phyloP scores from a whole-genome alignment of 2,888 invertebrate species.

The Helicoverpa assulta region DNA sequence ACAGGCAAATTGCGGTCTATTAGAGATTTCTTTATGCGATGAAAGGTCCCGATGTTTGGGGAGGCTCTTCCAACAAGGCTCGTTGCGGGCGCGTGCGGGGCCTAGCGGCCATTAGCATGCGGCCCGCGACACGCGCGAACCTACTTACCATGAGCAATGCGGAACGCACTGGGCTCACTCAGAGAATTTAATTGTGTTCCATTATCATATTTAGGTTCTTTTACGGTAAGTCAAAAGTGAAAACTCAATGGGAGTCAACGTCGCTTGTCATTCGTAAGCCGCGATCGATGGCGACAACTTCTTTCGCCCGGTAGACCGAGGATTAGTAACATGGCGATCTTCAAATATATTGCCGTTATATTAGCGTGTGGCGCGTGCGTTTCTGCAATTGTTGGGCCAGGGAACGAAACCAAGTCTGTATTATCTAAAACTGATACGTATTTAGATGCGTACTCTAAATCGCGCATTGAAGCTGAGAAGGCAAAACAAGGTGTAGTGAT shows the following conservation, averaged over 20 bases:
- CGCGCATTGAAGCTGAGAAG: slow-evolving; percentile 86
- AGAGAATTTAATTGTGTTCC: slow-evolving; percentile 90
- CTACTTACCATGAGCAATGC: slow-evolving; percentile 89
- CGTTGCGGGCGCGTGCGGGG: slow-evolving; percentile 67
- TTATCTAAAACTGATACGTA: slow-evolving; percentile 90
- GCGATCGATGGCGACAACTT: slow-evolving; percentile 87
- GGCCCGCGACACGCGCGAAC: slow-evolving; percentile 73
- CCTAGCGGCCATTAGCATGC: slow-evolving; percentile 83
- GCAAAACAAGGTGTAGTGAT: slow-evolving; percentile 85
- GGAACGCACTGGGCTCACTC: slow-evolving; percentile 86
- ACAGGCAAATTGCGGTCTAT: slow-evolving; percentile 79
- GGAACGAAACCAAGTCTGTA: slow-evolving; percentile 76
- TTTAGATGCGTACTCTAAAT: slow-evolving; percentile 91
- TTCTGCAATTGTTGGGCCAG: slow-evolving; percentile 83
- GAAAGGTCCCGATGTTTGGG: slow-evolving; percentile 81
- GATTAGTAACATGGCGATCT: slow-evolving; percentile 76
- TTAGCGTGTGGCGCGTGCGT: slow-evolving; percentile 76
- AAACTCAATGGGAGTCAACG: slow-evolving; percentile 85
- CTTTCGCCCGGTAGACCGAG: slow-evolving; percentile 76
- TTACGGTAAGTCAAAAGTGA: slow-evolving; percentile 90
- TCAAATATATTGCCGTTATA: slow-evolving; percentile 72
- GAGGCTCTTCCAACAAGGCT: slow-evolving; percentile 81
- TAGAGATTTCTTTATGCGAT: slow-evolving; percentile 81
- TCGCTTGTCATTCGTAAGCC: slow-evolving; percentile 86
- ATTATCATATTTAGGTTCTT: slow-evolving; percentile 90